Base-by-base conservation (phyloP, 2,113 vertebrate species). In the Anas platyrhynchos region DNA sequence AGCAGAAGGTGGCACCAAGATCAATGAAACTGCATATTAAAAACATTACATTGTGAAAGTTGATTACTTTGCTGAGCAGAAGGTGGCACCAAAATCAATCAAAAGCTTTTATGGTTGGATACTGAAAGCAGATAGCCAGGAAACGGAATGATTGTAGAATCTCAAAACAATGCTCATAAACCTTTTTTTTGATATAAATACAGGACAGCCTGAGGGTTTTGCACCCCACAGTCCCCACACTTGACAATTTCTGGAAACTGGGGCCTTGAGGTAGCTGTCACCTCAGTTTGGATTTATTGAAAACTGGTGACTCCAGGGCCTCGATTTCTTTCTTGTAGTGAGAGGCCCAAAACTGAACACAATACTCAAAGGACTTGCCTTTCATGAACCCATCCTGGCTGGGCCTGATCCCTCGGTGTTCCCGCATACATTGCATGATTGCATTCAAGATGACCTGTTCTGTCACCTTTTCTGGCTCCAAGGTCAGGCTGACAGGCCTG, bases 1-100 rank as follows among this genome's bases (percentile, higher is more conserved):
- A 88, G 97, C 98, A 97, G 94, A 93, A 98, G 97, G 88, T 98
- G 97, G 98, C 96, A 97, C 93, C 91, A 97, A 95, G 97, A 96
- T 84, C 95, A 97, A 79, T 54, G 46, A 48, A 21, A 55, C 11
- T 7, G 11, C 59, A 44, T 2, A 3, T 46, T 68, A 43, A 84
- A 48, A 48, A 11, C 20, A 48, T 48, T 22, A 48, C 10, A 48
- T 48, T 21, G 20, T 41, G 86, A 58, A 61, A 93, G n/a, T 58
- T 94, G 89, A 83, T 83, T 65, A 91, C 92, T 92, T 83, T 72
- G 44, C 71, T 75, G 65, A 88, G 97, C 98, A 97, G 94, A 93
- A 98, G 97, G 88, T 98, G 97, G 98, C 96, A 97, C 93, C 92
- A 97, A 94, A 97, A 96, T 84, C 95, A 97, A 79, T 54, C 44